A percentile compares a stretch with the other conserved stretches of the same genome.
Conservation (phyloP, 2,113 vertebrate species). For the Pollachius pollachius region DNA sequence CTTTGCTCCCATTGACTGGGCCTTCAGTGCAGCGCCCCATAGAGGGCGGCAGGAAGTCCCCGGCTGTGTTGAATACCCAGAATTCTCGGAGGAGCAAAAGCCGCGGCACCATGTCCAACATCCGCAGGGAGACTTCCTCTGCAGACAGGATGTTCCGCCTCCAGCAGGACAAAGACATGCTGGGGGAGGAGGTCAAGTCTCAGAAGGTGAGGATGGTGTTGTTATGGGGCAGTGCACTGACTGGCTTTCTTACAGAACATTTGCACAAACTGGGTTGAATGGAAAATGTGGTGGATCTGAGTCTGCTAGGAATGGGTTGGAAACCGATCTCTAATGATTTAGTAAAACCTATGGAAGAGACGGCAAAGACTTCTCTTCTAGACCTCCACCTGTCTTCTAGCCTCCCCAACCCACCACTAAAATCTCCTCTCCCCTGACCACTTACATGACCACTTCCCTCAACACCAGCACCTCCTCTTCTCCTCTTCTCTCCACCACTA, state of each 20-base stretch:
- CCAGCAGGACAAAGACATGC: constrained; percentile 78
- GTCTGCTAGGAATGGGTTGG: too few species aligned
- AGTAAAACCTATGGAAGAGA: too few species aligned
- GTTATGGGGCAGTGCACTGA: not conserved
- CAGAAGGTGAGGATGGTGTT: constrained; percentile 81
- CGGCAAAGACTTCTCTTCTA: too few species aligned
- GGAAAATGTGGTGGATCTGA: not conserved
- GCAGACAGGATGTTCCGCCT: constrained; percentile 68
- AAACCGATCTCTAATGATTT: not conserved
- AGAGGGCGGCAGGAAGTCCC: not conserved
- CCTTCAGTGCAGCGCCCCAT: not conserved
- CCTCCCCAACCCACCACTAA: too few species aligned
- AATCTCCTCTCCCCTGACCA: too few species aligned
- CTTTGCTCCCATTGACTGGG: constrained; percentile 9
- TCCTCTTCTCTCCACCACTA: too few species aligned
- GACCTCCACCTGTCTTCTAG: too few species aligned
- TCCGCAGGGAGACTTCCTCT: constrained; percentile 57
- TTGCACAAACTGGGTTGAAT: not conserved
- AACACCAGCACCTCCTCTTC: too few species aligned
- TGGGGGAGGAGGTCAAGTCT: constrained; percentile 83
- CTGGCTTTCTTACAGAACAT: not conserved
- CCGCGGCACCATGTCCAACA: constrained; percentile 58
- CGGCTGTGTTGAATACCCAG: constrained; percentile 7
- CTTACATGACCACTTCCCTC: too few species aligned
- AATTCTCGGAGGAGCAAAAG: constrained; percentile 56